These are phyloP conservation scores for Trichechus manatus DNA, from an alignment of 2,113 vertebrate genomes.

Conservation along the genomic window DNA sequence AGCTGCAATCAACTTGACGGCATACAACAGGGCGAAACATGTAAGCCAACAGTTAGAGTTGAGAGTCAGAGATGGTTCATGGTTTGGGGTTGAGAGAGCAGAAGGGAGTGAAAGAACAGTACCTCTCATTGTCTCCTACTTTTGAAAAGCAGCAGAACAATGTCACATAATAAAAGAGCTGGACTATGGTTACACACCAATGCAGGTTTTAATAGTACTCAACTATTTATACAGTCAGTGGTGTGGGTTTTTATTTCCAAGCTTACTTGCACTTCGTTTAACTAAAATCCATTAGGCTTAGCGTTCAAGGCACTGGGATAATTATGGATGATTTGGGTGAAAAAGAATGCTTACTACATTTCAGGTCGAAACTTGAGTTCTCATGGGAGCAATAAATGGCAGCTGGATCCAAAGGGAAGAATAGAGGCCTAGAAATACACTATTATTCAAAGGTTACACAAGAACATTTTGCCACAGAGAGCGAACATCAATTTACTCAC, in stretches of 20 bases:
- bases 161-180: not conserved
- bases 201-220: not conserved
- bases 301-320: constrained; percentile 65
- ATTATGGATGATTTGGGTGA: constrained; percentile 63
- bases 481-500: constrained; percentile 79
- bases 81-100: not conserved
- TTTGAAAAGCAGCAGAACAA: not conserved
- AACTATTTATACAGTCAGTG: not conserved
- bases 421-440: constrained; percentile 57
- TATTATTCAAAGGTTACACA: constrained; percentile 76
- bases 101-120: not conserved
- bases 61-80: not conserved
- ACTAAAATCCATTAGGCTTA: constrained; percentile 39
- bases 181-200: not conserved
- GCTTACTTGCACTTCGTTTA: constrained; percentile 64
- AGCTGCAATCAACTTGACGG: not conserved
- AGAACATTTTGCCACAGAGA: constrained; percentile 73
- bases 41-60: not conserved
- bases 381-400: constrained; percentile 53
- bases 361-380: constrained; percentile 50
- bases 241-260: constrained; percentile 51
- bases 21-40: not conserved
- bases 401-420: constrained; percentile 62
- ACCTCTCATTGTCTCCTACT: not conserved
- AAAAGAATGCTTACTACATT: constrained; percentile 49